Conservation (phyloP, 2,888 invertebrate genomes). For the Melieria omissa region DNA sequence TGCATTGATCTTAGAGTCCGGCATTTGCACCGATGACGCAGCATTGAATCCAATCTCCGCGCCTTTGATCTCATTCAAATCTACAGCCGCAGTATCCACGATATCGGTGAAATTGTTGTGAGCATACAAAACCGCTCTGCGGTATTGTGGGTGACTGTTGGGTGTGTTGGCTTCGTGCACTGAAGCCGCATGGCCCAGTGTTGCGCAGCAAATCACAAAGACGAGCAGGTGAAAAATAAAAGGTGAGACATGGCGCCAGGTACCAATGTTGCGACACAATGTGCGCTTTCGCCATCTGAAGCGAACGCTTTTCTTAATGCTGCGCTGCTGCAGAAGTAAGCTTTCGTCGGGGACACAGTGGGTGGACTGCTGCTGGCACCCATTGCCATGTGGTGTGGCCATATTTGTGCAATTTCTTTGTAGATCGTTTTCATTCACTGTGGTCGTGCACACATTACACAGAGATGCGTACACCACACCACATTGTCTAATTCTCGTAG, state of each 20-base stretch:
- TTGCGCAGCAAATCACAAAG: not conserved
- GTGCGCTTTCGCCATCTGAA: too few species aligned
- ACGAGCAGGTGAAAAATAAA: not conserved
- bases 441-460: too few species aligned
- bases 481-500: conserved; percentile 5
- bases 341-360: too few species aligned
- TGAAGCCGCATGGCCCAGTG: not conserved
- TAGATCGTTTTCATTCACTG: too few species aligned
- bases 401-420: too few species aligned
- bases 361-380: too few species aligned
- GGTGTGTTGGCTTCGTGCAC: not conserved
- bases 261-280: too few species aligned
- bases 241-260: too few species aligned
- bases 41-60: conserved; percentile 45
- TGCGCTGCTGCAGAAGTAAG: too few species aligned
- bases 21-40: conserved; percentile 51
- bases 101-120: conserved; percentile 58
- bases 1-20: conserved; percentile 53
- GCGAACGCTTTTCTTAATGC: too few species aligned
- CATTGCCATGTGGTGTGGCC: too few species aligned
- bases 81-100: conserved; percentile 49
- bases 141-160: conserved; percentile 51
- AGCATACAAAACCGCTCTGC: conserved; percentile 54
- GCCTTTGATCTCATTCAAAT: conserved; percentile 34
- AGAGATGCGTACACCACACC: too few species aligned